Evolutionary conservation across 2,888 invertebrate species (phyloP).

Genomic region (Salticus scenicus): DNA sequence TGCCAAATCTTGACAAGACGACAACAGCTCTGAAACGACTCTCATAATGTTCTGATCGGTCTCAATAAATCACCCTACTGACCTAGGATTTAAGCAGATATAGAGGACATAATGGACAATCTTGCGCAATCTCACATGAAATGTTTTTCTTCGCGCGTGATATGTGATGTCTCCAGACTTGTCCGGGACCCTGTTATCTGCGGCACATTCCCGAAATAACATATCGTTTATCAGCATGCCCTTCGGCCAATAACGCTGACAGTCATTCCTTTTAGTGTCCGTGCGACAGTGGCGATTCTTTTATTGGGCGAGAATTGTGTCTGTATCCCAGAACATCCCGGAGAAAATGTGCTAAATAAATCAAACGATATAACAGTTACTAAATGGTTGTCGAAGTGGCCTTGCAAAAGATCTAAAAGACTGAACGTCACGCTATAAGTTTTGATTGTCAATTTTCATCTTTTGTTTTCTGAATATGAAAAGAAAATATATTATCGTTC

Average conservation of each 20-base stretch:
- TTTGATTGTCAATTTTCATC: not conserved
- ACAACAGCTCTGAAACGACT: not conserved
- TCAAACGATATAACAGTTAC: constrained; percentile 2
- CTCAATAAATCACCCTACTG: not conserved
- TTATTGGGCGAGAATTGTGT: constrained; percentile 12
- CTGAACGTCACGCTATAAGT: not conserved
- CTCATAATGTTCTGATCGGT: not conserved
- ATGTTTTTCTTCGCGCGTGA: not conserved
- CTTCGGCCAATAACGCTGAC: constrained; percentile 9
- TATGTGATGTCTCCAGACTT: not conserved
- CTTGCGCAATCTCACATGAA: not conserved
- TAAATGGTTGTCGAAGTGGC: not conserved
- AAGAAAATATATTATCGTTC: not conserved
- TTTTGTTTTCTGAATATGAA: not conserved
- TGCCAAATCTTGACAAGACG: not conserved
- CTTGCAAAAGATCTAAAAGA: not conserved
- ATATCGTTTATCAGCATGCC: constrained; percentile 5
- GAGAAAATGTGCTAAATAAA: constrained; percentile 8
- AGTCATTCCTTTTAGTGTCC: constrained; percentile 4
- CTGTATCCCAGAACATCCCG: not conserved
- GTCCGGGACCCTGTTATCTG: not conserved
- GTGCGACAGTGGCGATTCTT: not conserved
- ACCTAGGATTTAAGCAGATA: not conserved
- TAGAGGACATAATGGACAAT: constrained; percentile 6
- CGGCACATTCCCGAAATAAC: constrained; percentile 9